Percentiles rank a stretch among this genome's conserved stretches.
phyloP scores from a whole-genome alignment of 2,888 invertebrate genomes.

The Bombyx huttoni region DNA sequence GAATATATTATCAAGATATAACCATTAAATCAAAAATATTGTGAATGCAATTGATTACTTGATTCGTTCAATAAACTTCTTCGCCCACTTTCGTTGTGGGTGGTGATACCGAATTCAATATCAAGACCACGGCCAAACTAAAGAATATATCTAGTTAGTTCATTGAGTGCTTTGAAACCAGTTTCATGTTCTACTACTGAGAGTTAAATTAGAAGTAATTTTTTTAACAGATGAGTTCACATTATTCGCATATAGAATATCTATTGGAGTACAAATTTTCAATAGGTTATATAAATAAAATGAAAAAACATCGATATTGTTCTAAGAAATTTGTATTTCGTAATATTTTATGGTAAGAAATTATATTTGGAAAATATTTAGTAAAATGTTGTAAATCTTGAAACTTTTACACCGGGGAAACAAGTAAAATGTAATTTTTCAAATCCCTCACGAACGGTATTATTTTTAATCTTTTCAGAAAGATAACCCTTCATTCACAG shows the following conservation, averaged over 20 bases:
- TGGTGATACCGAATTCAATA: background rate
- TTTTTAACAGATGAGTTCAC: too few relatives aligned
- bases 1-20: too few relatives aligned
- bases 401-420: background rate
- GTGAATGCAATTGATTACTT: background rate
- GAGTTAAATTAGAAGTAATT: too few relatives aligned
- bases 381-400: too few relatives aligned
- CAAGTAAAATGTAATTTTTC: background rate
- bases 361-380: too few relatives aligned
- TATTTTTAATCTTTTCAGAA: background rate
- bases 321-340: too few relatives aligned
- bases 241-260: too few relatives aligned
- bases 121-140: background rate
- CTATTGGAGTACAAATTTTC: too few relatives aligned
- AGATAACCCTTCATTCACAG: background rate
- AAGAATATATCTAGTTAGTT: background rate
- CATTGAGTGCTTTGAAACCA: background rate
- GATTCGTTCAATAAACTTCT: background rate
- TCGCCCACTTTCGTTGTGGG: background rate
- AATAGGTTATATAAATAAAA: too few relatives aligned
- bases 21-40: background rate
- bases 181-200: background rate
- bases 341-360: too few relatives aligned
- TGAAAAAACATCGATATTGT: too few relatives aligned
- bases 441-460: background rate